phyloP scores from a whole-genome alignment of 2,888 invertebrate genomes.

The Callosobruchus maculatus region DNA sequence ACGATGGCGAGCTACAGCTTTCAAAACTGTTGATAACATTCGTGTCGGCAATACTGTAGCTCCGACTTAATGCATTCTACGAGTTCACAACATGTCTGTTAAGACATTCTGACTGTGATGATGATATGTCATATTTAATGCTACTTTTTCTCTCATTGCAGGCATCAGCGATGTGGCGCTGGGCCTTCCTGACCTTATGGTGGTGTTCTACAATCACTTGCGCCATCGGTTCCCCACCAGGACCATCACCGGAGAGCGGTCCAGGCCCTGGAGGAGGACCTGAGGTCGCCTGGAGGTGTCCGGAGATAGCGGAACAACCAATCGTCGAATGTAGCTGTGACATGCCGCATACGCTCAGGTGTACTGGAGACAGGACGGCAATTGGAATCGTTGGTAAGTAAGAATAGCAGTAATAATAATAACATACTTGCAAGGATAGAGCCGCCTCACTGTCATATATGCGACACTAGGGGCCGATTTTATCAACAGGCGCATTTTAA shows the following conservation, averaged over 20 bases:
- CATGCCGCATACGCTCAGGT: conserved; percentile 77
- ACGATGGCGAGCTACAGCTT: too few species aligned
- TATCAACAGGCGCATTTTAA: too few species aligned
- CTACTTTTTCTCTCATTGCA: neutral
- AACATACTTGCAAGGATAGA: too few species aligned
- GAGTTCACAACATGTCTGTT: too few species aligned
- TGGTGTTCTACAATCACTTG: conserved; percentile 41
- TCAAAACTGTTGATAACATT: too few species aligned
- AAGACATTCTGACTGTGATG: too few species aligned
- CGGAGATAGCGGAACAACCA: conserved; percentile 65
- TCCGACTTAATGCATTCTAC: too few species aligned
- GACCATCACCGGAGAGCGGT: neutral
- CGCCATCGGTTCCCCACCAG: neutral
- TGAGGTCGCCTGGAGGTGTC: conserved; percentile 62
- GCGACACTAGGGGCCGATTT: too few species aligned
- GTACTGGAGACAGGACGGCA: conserved; percentile 67
- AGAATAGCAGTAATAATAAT: too few species aligned
- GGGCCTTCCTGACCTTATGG: conserved; percentile 44
- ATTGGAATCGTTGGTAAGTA: conserved; percentile 44
- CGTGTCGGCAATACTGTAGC: too few species aligned
- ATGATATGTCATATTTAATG: too few species aligned
- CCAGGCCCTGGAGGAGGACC: neutral
- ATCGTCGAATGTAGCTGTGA: conserved; percentile 81
- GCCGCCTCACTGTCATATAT: too few species aligned
- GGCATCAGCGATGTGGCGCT: conserved; percentile 33